These are phyloP conservation scores for Drosophila lowei DNA, from an alignment of 1,140 invertebrate species.

Conservation along the genomic window DNA sequence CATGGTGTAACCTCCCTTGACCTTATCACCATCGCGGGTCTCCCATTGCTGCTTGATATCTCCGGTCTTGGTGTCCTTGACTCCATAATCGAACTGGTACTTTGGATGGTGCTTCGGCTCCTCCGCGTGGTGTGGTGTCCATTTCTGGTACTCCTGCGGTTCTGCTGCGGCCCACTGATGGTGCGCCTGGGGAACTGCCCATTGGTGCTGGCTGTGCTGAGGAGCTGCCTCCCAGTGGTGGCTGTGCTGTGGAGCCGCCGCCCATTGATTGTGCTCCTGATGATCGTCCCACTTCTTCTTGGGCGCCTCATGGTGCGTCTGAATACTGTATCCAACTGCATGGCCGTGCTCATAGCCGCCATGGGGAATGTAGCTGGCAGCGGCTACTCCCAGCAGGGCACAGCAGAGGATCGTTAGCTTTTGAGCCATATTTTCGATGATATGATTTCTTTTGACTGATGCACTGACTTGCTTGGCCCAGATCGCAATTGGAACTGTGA, in stretches of 20 bases:
- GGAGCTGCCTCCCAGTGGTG: constrained; percentile 23
- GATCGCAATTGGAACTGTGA: constrained; percentile 59
- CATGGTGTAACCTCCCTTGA: constrained; percentile 86
- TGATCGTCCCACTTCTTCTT: constrained; percentile 63
- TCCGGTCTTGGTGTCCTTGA: constrained; percentile 88
- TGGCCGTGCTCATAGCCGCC: constrained; percentile 42
- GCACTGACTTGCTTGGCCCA: constrained; percentile 42
- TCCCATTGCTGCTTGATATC: constrained; percentile 88
- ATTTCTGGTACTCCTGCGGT: constrained; percentile 17
- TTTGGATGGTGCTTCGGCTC: constrained; percentile 84
- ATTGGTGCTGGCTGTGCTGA: constrained; percentile 17
- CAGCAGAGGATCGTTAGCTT: constrained; percentile 49
- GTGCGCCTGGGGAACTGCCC: constrained; percentile 18
- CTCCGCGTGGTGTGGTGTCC: constrained; percentile 36
- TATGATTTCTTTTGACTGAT: neutral
- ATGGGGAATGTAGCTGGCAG: constrained; percentile 48
- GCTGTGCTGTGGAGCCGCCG: constrained; percentile 31
- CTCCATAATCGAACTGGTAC: constrained; percentile 90
- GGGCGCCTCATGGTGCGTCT: constrained; percentile 62
- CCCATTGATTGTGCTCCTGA: constrained; percentile 33
- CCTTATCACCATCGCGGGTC: constrained; percentile 86
- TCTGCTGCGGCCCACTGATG: constrained; percentile 39
- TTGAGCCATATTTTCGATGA: constrained; percentile 49
- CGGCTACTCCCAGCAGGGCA: constrained; percentile 38
- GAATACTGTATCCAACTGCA: constrained; percentile 49